A percentile compares a stretch with the other conserved stretches of the same genome.
phyloP scores from a whole-genome alignment of 2,888 invertebrate genomes.

The Tribolium freemani region DNA sequence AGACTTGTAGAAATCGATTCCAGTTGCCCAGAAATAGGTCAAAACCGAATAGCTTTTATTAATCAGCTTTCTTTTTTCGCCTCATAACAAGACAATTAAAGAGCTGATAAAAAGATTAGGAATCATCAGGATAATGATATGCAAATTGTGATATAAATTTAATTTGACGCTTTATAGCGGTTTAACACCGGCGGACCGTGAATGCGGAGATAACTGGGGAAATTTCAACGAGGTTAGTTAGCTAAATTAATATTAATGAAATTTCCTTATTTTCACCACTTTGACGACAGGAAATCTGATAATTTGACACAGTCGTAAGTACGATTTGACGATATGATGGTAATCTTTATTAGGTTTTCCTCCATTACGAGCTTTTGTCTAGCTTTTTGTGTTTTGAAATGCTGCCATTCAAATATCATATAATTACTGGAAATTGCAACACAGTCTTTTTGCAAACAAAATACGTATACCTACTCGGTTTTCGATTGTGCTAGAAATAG shows the following conservation, averaged over 20 bases:
- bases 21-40: neutral
- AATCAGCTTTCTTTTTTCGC: neutral
- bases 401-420: neutral
- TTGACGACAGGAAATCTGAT: neutral
- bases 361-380: neutral
- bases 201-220: neutral
- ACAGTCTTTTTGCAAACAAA: neutral
- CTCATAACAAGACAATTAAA: neutral
- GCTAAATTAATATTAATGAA: neutral
- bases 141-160: conserved; percentile 10
- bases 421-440: neutral
- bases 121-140: neutral
- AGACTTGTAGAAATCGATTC: neutral
- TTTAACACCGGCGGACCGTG: neutral
- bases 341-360: too few relatives aligned
- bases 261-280: conserved; percentile 1
- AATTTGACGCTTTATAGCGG: neutral
- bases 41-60: neutral
- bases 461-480: neutral
- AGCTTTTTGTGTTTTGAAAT: neutral
- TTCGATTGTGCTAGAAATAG: too few relatives aligned
- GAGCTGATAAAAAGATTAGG: conserved; percentile 1
- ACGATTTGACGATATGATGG: neutral
- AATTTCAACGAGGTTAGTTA: conserved; percentile 1
- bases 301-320: neutral